Conservation (phyloP, 1,140 invertebrate genomes). For the Episyrphus balteatus region DNA sequence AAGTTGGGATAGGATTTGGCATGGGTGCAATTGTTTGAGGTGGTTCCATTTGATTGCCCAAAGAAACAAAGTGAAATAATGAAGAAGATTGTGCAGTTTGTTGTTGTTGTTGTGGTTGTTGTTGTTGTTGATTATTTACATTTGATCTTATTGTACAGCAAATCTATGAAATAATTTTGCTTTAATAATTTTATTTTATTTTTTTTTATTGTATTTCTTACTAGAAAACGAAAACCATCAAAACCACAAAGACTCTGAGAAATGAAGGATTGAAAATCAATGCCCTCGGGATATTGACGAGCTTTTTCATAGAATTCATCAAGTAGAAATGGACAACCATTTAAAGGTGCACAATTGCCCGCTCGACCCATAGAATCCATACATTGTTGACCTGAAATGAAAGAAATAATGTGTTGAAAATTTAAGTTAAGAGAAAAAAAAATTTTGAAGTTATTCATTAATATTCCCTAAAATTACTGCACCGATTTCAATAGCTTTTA, state of each 20-base stretch:
- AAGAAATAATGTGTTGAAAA: constrained; percentile 2
- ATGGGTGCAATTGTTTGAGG: not conserved
- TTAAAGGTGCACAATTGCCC: constrained; percentile 40
- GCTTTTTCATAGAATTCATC: constrained; percentile 28
- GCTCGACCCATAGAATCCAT: constrained; percentile 26
- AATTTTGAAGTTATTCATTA: too few relatives aligned
- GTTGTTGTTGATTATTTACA: not conserved
- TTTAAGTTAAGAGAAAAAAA: too few relatives aligned
- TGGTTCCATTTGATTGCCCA: not conserved
- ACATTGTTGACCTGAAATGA: constrained; percentile 25
- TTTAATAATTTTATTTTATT: not conserved
- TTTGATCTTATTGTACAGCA: not conserved
- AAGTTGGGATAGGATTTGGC: not conserved
- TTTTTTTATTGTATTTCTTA: constrained; percentile 7
- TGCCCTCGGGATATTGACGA: constrained; percentile 14
- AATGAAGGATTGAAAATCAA: constrained; percentile 34
- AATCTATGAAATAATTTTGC: not conserved
- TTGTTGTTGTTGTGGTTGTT: not conserved
- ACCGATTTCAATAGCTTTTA: too few relatives aligned
- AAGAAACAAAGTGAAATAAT: not conserved
- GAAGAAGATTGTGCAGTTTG: not conserved
- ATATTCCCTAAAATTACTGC: too few relatives aligned
- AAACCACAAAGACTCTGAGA: constrained; percentile 44
- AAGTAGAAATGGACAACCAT: constrained; percentile 36
- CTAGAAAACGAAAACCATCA: constrained; percentile 38